Evolutionary conservation across 2,888 invertebrate species (phyloP), one percentile per base, ranked within the genome.

Genomic region (Cheilosia pagana): DNA sequence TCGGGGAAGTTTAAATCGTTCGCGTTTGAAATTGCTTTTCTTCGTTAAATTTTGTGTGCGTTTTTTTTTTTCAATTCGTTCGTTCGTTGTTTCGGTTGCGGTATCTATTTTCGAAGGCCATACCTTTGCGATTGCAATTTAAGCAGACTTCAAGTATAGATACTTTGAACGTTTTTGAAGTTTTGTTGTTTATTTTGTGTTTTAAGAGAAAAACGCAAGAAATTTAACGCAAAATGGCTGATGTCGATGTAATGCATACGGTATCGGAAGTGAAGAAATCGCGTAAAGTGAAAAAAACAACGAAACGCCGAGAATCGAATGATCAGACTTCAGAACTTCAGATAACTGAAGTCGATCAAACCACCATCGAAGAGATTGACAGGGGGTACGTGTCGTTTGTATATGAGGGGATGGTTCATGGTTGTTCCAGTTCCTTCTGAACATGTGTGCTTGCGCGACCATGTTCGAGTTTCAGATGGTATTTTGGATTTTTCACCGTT

Each of bases 231-330:
- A 91, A 91, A 93, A 97, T 97, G 97, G 97, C 96, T 92, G 97
- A 97, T 94, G 97, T 97, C 90, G 97, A 97, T 93, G 95, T 96
- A 88, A 95, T 96, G 94, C 95, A 96, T 94, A 95, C 96, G 92
- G 95, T 96, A 91, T 95, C 96, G 91, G 96, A 96, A 90, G 96
- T 95, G 92, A 95, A 95, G 92, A 95, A 97, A 93, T 95, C 96
- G 92, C 96, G 96, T 92, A 97, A 97, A 94, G 96, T 96, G 93
- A 97, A 97, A 94, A 97, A 97, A 94, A 95, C 96, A 89, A 95
- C 95, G 91, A 95, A 95, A 90, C 95, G 96, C 89, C 95, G 96
- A 92, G 95, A 96, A 91, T 95, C 96, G 93, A 95, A 94, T 91
- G 94, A 94, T 87, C 95, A 95, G 91, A 95, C 95, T 90, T 94